Evolutionary conservation across 1,140 invertebrate species (phyloP).

Genomic region (Zaprionus ghesquierei): DNA sequence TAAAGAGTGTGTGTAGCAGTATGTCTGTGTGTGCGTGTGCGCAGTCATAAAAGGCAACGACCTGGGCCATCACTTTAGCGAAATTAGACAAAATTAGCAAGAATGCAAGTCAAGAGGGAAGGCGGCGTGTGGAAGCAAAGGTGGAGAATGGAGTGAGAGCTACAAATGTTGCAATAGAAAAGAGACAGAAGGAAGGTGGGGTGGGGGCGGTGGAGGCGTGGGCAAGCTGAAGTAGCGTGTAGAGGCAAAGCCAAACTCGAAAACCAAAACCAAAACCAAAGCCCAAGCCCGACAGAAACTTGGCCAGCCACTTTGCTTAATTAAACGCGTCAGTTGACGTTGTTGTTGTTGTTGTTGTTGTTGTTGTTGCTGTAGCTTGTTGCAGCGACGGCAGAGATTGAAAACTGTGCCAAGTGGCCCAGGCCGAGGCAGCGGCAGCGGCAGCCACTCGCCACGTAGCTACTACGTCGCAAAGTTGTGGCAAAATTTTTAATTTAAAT

Average conservation of each 20-base stretch:
- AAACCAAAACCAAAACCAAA: conserved; percentile 16
- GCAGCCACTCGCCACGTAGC: conserved; percentile 6
- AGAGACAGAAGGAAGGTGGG: neutral
- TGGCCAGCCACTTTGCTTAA: conserved; percentile 75
- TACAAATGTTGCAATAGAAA: neutral
- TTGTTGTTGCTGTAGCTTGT: conserved; percentile 18
- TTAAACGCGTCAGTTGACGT: conserved; percentile 67
- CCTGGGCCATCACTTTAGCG: conserved; percentile 39
- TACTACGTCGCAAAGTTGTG: conserved; percentile 39
- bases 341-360: conserved; percentile 32
- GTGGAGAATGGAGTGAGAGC: neutral
- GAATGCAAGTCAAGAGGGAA: conserved; percentile 14
- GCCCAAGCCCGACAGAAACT: conserved; percentile 34
- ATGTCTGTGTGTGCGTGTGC: neutral
- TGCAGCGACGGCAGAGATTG: conserved; percentile 49
- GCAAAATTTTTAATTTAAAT: conserved; percentile 77
- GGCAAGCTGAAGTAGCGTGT: conserved; percentile 7
- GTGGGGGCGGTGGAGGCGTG: neutral
- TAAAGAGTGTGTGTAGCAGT: neutral
- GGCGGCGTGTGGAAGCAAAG: conserved; percentile 14
- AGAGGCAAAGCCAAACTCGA: neutral
- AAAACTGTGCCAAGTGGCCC: conserved; percentile 73
- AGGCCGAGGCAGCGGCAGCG: neutral
- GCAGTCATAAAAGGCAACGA: conserved; percentile 45
- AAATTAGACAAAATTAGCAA: conserved; percentile 73